A percentile compares a stretch with the other conserved stretches of the same genome.
Conservation (phyloP, 2,888 invertebrate genomes). For the Troides helena region DNA sequence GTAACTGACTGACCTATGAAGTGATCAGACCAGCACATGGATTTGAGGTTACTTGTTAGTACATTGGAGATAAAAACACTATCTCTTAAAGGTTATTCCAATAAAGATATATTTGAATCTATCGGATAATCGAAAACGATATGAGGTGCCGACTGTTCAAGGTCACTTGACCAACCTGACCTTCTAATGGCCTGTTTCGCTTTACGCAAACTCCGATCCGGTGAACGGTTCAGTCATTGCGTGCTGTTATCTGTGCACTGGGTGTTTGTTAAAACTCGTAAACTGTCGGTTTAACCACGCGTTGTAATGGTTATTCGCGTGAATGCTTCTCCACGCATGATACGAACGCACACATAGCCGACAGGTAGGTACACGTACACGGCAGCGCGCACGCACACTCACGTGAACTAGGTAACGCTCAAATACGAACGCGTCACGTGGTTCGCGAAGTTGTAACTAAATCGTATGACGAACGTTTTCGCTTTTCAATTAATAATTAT, state of each 20-base stretch:
- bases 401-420: background rate
- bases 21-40: too few relatives aligned
- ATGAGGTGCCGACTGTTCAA: background rate
- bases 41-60: too few relatives aligned
- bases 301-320: conserved; percentile 4
- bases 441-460: background rate
- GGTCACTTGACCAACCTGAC: conserved; percentile 10
- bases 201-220: conserved; percentile 13
- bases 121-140: too few relatives aligned
- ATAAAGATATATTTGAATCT: too few relatives aligned
- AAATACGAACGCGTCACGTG: background rate
- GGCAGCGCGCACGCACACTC: background rate
- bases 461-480: background rate
- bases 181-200: conserved; percentile 16
- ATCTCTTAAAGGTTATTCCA: too few relatives aligned
- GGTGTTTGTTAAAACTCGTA: conserved; percentile 21
- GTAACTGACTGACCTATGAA: too few relatives aligned
- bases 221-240: conserved; percentile 1
- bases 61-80: too few relatives aligned
- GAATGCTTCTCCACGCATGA: background rate
- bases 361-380: background rate
- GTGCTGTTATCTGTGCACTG: conserved; percentile 5
- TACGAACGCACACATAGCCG: background rate
- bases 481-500: background rate
- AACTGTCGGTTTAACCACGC: conserved; percentile 15